phyloP scores from a whole-genome alignment of 2,113 vertebrate species.

The Mungos mungo region DNA sequence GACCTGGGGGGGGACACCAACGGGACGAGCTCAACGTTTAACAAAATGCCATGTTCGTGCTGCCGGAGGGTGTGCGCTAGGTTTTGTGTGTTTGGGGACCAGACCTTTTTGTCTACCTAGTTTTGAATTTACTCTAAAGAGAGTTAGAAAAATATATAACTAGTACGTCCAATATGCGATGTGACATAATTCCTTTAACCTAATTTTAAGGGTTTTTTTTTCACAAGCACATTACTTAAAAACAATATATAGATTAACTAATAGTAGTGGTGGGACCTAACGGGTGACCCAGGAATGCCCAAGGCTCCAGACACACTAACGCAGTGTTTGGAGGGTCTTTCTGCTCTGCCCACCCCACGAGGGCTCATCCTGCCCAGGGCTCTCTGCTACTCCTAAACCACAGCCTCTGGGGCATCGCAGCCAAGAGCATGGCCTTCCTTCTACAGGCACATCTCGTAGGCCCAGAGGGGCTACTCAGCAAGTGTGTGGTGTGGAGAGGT shows the following conservation, averaged over 20 bases:
- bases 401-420: background rate
- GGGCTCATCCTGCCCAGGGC: background rate
- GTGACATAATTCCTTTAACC: background rate
- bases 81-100: background rate
- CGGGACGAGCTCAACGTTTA: background rate
- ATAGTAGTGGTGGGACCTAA: background rate
- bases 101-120: background rate
- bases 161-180: background rate
- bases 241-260: background rate
- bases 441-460: background rate
- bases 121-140: constrained; percentile 4
- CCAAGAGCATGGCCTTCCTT: background rate
- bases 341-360: background rate
- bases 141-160: background rate
- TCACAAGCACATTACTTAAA: background rate
- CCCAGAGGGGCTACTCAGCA: background rate
- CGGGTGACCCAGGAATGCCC: background rate
- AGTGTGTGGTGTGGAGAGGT: background rate
- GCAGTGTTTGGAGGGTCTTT: background rate
- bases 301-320: background rate
- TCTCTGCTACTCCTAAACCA: background rate
- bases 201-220: background rate
- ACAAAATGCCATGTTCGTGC: background rate
- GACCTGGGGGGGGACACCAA: no score
- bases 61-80: background rate